Conservation (phyloP, 1,140 invertebrate genomes). For the Holcopasites calliopsidis region DNA sequence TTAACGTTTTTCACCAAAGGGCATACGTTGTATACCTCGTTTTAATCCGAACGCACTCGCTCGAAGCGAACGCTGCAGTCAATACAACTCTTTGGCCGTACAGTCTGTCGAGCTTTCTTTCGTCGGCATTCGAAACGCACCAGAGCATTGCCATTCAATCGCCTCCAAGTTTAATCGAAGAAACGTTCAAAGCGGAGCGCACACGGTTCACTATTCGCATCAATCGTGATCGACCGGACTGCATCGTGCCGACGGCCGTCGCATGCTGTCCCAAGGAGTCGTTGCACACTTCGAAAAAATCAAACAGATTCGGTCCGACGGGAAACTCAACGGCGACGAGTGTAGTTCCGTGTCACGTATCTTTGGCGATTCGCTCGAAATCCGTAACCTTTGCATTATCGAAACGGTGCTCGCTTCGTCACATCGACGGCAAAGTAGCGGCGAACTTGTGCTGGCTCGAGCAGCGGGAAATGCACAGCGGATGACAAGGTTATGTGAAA, state of each 20-base stretch:
- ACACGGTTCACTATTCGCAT: no score
- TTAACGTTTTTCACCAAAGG: no score
- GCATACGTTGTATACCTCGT: conserved; percentile 24
- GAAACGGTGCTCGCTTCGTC: not conserved
- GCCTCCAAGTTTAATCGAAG: not conserved
- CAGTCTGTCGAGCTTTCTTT: conserved; percentile 60
- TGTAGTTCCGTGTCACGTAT: not conserved
- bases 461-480: conserved; percentile 46
- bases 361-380: not conserved
- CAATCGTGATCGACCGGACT: conserved; percentile 55
- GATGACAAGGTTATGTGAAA: conserved; percentile 26
- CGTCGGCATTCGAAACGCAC: not conserved
- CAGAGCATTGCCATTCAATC: not conserved
- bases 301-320: not conserved
- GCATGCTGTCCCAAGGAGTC: conserved; percentile 54
- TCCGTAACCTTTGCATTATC: not conserved
- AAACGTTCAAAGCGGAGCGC: not conserved
- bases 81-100: conserved; percentile 68
- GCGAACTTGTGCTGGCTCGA: not conserved
- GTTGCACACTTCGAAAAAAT: conserved; percentile 26
- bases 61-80: conserved; percentile 57
- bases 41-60: conserved; percentile 34
- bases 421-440: conserved; percentile 8
- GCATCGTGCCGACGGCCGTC: conserved; percentile 53
- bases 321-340: not conserved